phyloP scores from a whole-genome alignment of 1,140 invertebrate genomes.

The Drosophila mojavensis region DNA sequence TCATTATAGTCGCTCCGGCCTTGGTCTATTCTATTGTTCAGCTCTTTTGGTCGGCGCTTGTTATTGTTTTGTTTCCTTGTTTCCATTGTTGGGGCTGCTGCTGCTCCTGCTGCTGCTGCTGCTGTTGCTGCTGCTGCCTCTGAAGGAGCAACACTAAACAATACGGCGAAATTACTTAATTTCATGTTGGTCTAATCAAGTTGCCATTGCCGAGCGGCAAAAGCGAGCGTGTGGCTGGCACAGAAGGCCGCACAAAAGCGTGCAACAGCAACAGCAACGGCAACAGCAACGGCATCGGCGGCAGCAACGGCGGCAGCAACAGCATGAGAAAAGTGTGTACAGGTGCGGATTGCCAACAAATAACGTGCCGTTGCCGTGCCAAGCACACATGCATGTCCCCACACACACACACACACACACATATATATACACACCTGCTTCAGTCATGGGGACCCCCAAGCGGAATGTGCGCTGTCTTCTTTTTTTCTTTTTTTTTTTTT shows the following conservation, averaged over 20 bases:
- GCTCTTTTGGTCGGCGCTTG: conserved; percentile 20
- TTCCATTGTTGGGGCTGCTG: conserved; percentile 18
- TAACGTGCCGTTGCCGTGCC: conserved; percentile 56
- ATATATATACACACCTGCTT: not conserved
- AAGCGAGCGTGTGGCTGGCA: conserved; percentile 53
- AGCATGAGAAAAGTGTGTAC: conserved; percentile 23
- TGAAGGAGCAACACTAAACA: conserved; percentile 64
- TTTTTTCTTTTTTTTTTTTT: conserved; percentile 8
- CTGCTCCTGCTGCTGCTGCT: conserved; percentile 26
- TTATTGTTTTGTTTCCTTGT: conserved; percentile 39
- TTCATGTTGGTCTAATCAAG: conserved; percentile 82
- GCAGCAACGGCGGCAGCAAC: conserved; percentile 8
- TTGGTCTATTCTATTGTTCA: conserved; percentile 53
- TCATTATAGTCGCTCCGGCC: conserved; percentile 63
- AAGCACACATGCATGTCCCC: conserved; percentile 31
- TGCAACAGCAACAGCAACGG: conserved; percentile 28
- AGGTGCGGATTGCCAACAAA: conserved; percentile 42
- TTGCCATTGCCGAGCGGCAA: conserved; percentile 62
- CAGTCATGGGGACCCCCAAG: not conserved
- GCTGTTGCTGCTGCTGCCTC: conserved; percentile 18
- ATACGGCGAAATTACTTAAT: conserved; percentile 76
- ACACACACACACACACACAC: not conserved
- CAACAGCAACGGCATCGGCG: conserved; percentile 18
- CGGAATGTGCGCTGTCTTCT: conserved; percentile 4
- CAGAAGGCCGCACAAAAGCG: conserved; percentile 67